Evolutionary conservation across 2,113 vertebrate genomes (phyloP), one percentile per base, ranked within the genome.

Genomic region (Dasypus novemcinctus): DNA sequence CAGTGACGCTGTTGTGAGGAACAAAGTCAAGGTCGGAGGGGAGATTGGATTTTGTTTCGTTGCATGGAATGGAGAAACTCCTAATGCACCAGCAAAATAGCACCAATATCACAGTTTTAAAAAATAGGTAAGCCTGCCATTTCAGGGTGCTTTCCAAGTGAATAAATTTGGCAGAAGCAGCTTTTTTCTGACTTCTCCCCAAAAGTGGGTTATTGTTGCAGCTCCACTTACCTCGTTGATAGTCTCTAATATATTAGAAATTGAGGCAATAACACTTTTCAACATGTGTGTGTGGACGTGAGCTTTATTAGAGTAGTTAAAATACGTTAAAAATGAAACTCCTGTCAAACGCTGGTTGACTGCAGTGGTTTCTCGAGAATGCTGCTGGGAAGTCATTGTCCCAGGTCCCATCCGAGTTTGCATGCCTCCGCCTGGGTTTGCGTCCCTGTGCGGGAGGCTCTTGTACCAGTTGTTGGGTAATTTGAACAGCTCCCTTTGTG

Each of bases 401-500:
- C 23, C 8, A 8, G 81, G 43, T n/a, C n/a, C n/a, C n/a, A n/a
- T n/a, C n/a, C n/a, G n/a, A n/a, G n/a, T n/a, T n/a, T n/a, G n/a
- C n/a, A n/a, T n/a, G n/a, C 33, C 92, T 33, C 29, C 0, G 2
- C 29, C 25, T 0, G 1, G 57, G 64, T 69, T 94, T 86, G 5
- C 31, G 36, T 46, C 6, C 23, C 75, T 78, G 61, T 4, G 64
- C 11, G 4, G 79, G 66, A 66, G 75, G 57, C 83, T 66, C 33
- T 71, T 20, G 79, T 74, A 43, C 64, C 27, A 1, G 23, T 82
- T 23, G 74, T 46, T 49, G 63, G 59, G 94, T 96, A 95, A 97
- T 95, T 94, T 68, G 94, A 97, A 94, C 88, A 80, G 95, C 49
- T 36, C 59, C 52, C 59, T 89, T 54, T 92, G 96, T 95, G 84